Percentiles rank a stretch among this genome's conserved stretches.
phyloP scores from a whole-genome alignment of 2,888 invertebrate genomes.

The Leptura quadrifasciata region DNA sequence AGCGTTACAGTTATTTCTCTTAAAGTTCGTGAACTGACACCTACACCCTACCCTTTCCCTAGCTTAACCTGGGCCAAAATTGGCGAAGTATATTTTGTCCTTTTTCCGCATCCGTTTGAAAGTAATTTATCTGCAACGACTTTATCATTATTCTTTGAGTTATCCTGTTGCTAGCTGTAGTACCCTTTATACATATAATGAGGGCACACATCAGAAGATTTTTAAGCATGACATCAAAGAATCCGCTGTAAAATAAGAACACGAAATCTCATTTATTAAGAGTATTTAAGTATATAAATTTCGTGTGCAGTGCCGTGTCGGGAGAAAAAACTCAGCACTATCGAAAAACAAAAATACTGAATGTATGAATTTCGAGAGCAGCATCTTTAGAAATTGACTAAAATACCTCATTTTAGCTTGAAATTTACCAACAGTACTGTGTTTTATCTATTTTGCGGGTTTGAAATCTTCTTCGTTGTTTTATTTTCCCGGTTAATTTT shows the following conservation, averaged over 20 bases:
- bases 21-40: neutral
- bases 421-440: no score
- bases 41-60: neutral
- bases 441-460: no score
- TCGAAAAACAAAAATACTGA: no score
- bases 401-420: no score
- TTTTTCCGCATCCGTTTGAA: neutral
- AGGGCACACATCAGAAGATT: neutral
- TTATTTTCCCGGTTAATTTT: no score
- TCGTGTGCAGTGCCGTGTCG: neutral
- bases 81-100: neutral
- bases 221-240: conserved; percentile 13
- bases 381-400: no score
- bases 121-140: neutral
- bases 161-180: neutral
- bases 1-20: neutral
- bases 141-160: neutral
- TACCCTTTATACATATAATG: neutral
- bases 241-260: neutral
- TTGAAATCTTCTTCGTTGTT: no score
- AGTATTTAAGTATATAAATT: neutral
- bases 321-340: no score
- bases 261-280: neutral
- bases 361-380: no score
- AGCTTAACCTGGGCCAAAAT: neutral